Percentiles rank a stretch among this genome's conserved stretches.
Conservation (phyloP, 1,140 invertebrate species). For the Drosophila repletoides region DNA sequence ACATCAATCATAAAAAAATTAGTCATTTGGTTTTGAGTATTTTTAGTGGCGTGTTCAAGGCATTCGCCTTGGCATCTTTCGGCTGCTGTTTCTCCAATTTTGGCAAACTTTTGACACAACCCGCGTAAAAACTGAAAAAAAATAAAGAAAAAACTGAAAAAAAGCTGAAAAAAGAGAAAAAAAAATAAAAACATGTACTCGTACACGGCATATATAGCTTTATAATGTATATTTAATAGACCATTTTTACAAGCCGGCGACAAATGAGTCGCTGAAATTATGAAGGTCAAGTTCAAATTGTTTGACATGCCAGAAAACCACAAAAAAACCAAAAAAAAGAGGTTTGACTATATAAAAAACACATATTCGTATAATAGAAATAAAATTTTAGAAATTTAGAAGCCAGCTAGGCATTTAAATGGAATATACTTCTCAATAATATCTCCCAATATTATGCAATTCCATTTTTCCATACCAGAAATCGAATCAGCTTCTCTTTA, state of each 20-base stretch:
- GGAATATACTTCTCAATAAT: too few relatives aligned
- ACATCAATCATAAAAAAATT: conserved; percentile 76
- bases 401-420: too few relatives aligned
- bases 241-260: conserved; percentile 73
- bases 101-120: conserved; percentile 60
- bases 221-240: conserved; percentile 78
- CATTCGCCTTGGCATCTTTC: conserved; percentile 47
- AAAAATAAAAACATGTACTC: conserved; percentile 5
- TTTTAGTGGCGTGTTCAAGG: conserved; percentile 56
- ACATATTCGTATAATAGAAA: not conserved
- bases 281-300: conserved; percentile 74
- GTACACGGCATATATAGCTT: conserved; percentile 26
- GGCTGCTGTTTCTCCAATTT: conserved; percentile 22
- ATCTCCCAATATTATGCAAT: not conserved
- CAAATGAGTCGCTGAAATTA: conserved; percentile 69
- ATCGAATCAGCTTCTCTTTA: too few relatives aligned
- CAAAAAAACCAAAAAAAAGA: conserved; percentile 1
- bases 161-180: too few relatives aligned
- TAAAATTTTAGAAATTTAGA: too few relatives aligned
- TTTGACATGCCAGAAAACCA: conserved; percentile 51
- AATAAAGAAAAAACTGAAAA: too few relatives aligned
- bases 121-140: conserved; percentile 49
- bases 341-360: not conserved
- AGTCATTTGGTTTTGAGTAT: conserved; percentile 48
- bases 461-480: too few relatives aligned